Base-by-base conservation (phyloP, 2,797 vertebrate species). In the Chelon auratus region DNA sequence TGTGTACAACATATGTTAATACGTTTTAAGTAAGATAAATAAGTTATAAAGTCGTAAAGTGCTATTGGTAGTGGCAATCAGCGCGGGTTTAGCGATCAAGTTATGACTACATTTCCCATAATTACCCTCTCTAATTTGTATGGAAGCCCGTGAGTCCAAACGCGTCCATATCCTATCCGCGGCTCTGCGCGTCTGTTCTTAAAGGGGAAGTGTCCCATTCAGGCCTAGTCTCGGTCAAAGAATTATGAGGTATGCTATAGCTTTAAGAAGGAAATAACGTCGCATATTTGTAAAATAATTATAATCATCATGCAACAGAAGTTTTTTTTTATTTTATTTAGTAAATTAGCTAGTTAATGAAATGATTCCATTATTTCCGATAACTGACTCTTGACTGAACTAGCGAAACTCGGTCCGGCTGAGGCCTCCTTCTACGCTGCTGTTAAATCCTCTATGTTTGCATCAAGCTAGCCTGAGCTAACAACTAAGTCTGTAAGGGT, bases 241-340 rank as follows among this genome's bases (percentile, higher is more conserved):
- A 80, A 73, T 73, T 45, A 58, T 22, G 30, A 82, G 76, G 69
- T 82, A 83, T 79, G 64, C 77, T 85, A 73, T 82, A 65, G 74
- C 88, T 90, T 90, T 90, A 90, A 87, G 80, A 82, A 54, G 59
- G 33, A 75, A 77, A 77, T 84, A 60, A 50, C 37, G 36, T 47
- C 43, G 11, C 39, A 40, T 68, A 18, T 79, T 68, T 73, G 42
- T 78, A 57, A 74, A 68, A 74, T 65, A 69, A 75, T 68, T 17
- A 8, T 20, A 64, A 62, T 62, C 0, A 18, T 45, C 11, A 14
- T 72, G 9, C 15, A 66, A 40, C 5, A 14, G 62, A 20, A 72
- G 13, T 22, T 73, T 75, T 51, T 54, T 64, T 33, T 30, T 30
- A 6, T 30, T 30, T 22, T 26, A 26, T 26, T 26, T 26, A 26